phyloP scores from a whole-genome alignment of 2,888 invertebrate genomes.

The Ctenicera cuprea region DNA sequence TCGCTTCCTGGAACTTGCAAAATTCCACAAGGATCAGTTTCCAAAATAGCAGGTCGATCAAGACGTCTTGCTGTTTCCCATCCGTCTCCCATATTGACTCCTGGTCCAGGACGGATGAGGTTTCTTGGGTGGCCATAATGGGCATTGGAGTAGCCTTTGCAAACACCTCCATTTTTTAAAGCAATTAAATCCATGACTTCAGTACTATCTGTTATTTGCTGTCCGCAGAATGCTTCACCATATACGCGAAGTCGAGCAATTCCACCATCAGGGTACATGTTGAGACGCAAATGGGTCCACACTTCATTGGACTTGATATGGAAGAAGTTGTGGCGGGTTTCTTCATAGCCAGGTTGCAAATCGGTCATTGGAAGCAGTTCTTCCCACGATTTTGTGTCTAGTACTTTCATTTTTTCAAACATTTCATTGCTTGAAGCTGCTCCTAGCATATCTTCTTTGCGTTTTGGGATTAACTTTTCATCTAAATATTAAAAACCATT shows the following conservation, averaged over 20 bases:
- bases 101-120: constrained; percentile 75
- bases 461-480: constrained; percentile 72
- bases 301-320: constrained; percentile 74
- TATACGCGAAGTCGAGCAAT: constrained; percentile 78
- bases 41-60: constrained; percentile 77
- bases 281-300: constrained; percentile 78
- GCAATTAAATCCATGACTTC: constrained; percentile 74
- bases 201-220: constrained; percentile 61
- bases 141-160: constrained; percentile 77
- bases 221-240: constrained; percentile 72
- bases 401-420: constrained; percentile 71
- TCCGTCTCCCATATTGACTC: constrained; percentile 77
- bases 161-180: constrained; percentile 75
- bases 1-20: constrained; percentile 77
- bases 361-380: constrained; percentile 75
- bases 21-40: constrained; percentile 75
- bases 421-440: constrained; percentile 73
- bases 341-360: constrained; percentile 75
- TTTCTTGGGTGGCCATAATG: constrained; percentile 80
- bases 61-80: constrained; percentile 81
- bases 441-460: constrained; percentile 72
- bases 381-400: constrained; percentile 76
- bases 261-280: constrained; percentile 80
- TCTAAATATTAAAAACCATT: constrained; percentile 67
- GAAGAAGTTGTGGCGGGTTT: constrained; percentile 77